A percentile compares a stretch with the other conserved stretches of the same genome.
Evolutionary conservation across 2,888 invertebrate species (phyloP).

Genomic region (Stenodera caucasica): DNA sequence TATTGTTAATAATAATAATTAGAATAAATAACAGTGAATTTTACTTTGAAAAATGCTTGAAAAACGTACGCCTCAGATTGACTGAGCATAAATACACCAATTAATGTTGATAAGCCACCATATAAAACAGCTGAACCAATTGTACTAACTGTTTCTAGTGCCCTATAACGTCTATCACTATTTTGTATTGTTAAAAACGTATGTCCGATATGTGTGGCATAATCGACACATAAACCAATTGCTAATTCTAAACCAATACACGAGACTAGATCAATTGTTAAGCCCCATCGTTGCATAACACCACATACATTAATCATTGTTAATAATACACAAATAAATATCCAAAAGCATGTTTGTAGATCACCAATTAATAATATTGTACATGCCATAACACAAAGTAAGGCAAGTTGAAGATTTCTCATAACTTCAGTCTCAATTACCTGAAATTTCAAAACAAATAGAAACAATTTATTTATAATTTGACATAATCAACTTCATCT

Average conservation of each 20-base stretch:
- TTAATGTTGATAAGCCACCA: slow-evolving; percentile 76
- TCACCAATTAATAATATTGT: slow-evolving; percentile 76
- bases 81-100: slow-evolving; percentile 71
- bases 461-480: neutral
- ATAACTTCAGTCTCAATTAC: slow-evolving; percentile 74
- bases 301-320: slow-evolving; percentile 76
- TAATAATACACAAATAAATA: slow-evolving; percentile 72
- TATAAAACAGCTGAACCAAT: slow-evolving; percentile 77
- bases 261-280: slow-evolving; percentile 80
- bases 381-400: slow-evolving; percentile 78
- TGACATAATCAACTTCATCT: slow-evolving; percentile 62
- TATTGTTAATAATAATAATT: neutral
- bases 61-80: slow-evolving; percentile 77
- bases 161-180: slow-evolving; percentile 61
- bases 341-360: slow-evolving; percentile 75
- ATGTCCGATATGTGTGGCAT: slow-evolving; percentile 80
- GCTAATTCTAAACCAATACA: slow-evolving; percentile 80
- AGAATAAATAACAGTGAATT: neutral
- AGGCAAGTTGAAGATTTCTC: slow-evolving; percentile 73
- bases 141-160: slow-evolving; percentile 66
- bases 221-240: slow-evolving; percentile 82
- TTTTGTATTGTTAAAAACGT: slow-evolving; percentile 69
- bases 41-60: slow-evolving; percentile 69
- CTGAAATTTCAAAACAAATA: slow-evolving; percentile 45
- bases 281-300: slow-evolving; percentile 78